Evolutionary conservation across 2,113 vertebrate species (phyloP).

Genomic region (Boulengeromyrus knoepffleri): DNA sequence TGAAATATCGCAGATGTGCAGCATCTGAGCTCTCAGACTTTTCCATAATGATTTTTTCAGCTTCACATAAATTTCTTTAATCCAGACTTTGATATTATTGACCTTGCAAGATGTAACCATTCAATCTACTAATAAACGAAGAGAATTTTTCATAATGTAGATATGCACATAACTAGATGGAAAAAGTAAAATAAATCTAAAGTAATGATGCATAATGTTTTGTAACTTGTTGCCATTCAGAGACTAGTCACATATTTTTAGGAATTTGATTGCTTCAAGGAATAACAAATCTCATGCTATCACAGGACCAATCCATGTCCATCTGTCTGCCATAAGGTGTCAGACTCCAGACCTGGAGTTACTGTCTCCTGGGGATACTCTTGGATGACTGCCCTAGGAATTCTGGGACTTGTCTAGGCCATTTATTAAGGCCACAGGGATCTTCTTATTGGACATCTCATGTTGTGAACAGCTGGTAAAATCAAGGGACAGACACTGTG

Average conservation of each 20-base stretch:
- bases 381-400: constrained; percentile 12
- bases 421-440: constrained; percentile 25
- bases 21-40: background rate
- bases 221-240: background rate
- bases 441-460: constrained; percentile 19
- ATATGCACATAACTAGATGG: background rate
- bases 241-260: background rate
- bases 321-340: background rate
- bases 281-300: background rate
- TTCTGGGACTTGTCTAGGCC: constrained; percentile 14
- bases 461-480: constrained; percentile 42
- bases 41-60: background rate
- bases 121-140: background rate
- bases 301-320: background rate
- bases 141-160: background rate
- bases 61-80: background rate
- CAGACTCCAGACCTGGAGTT: background rate
- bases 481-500: constrained; percentile 44
- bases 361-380: background rate
- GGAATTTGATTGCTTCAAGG: background rate
- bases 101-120: background rate
- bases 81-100: background rate
- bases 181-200: background rate
- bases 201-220: background rate
- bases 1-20: background rate